Base-by-base conservation (phyloP, 2,888 invertebrate species). In the Netelia melanura region DNA sequence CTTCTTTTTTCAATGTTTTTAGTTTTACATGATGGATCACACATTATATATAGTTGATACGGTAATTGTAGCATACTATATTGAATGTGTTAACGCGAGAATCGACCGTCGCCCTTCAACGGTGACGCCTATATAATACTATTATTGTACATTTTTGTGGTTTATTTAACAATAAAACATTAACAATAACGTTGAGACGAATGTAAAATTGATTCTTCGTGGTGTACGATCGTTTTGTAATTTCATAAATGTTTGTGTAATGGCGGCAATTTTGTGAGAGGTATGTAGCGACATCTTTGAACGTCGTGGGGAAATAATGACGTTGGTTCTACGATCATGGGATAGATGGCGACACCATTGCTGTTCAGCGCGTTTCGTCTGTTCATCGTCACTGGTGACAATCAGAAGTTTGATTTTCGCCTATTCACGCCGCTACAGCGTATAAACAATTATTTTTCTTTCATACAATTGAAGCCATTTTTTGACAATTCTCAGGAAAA, bases 141-240 rank as follows among this genome's bases (percentile, higher is more conserved):
- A 93, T 92, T 92, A 93, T 91, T 93, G 93, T 93, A 93, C 92
- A 93, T 93, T 93, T 91, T 93, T 93, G 92, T 93, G 93, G 91
- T 93, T 93, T 93, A 93, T 93, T 93, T 93, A 93, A 93, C 92
- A 93, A 93, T 93, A 93, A 93, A 91, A 88, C 85, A 88, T 89
- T 88, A 89, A 87, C 89, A 89, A 88, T 84, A 86, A 82, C 81
- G 79, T 86, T 85, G 62, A 72, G 79, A 76, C 58, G 62, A 56
- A 75, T 17, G 48, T 54, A 48, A 82, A 58, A 81, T 82, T 85
- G 38, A 72, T 80, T 79, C 23, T 56, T 23, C 54, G 54, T n/a
- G 3, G n/a, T 14, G 10, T 14, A 54, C 17, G 17, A 17, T 17
- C 25, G 21, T 1, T 61, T 48, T 17, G 23, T 62, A 52, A 11